Base-by-base conservation (phyloP, 1,140 invertebrate species). In the Drosophila kepulauana region DNA sequence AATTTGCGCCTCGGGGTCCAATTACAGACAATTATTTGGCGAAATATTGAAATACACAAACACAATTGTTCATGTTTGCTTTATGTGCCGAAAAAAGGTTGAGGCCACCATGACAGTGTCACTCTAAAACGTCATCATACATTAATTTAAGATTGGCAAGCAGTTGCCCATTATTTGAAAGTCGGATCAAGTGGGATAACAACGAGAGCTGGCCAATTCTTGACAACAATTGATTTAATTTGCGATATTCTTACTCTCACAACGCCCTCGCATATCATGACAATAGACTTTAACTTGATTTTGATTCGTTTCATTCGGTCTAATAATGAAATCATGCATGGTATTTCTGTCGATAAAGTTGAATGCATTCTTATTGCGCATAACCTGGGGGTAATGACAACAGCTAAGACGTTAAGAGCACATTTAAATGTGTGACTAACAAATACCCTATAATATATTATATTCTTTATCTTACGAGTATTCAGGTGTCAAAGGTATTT, bases 21-120 rank as follows among this genome's bases (percentile, higher is more conserved):
- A 87, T 87, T 87, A 87, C 68, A 64, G 49, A 87, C 77, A 88
- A 73, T 87, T 87, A 87, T 77, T 87, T 84, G 84, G 84, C 84
- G 88, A 80, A 87, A 87, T 88, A 80, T 77, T 79, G 57, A 86
- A 74, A 71, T 73, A 45, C 25, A 58, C 28, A 58, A 43, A 30
- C 16, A 20, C 28, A 49, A 43, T 57, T 71, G 30, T 48, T 46
- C 56, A 20, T 76, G 61, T 71, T 68, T 63, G 62, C 70, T 64
- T 35, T 75, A 51, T 63, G 20, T 59, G 52, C 72, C 54, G 20
- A 57, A 48, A 82, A 69, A 77, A 67, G 56, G 46, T 69, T 73
- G 46, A 33, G 84, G 65, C 84, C 84, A 84, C 79, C 77, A 56
- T 66, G 70, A 51, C 82, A 41, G 58, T 80, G 84, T 78, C 77